These are phyloP conservation scores for Polyodon spathula DNA, from an alignment of 2,113 vertebrate genomes.

Conservation along the genomic window DNA sequence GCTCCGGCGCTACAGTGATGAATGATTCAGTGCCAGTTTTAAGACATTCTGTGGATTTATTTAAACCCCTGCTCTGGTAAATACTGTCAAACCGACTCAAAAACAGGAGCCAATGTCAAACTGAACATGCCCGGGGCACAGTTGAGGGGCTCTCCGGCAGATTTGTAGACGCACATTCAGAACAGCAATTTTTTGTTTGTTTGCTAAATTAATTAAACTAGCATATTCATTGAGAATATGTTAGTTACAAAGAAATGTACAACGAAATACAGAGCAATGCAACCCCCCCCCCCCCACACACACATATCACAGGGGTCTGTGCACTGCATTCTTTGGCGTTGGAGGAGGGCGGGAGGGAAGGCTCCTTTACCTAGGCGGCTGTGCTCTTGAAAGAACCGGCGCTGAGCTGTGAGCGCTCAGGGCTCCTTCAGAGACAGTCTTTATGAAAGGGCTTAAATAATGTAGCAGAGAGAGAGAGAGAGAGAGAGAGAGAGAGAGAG, in stretches of 20 bases:
- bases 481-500: slow-evolving; percentile 58
- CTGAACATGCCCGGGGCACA: no score
- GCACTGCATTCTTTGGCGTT: no score
- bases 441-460: slow-evolving; percentile 45
- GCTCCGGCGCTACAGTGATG: not conserved
- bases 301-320: no score
- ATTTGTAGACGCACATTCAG: no score
- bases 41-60: not conserved
- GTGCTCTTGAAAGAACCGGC: slow-evolving; percentile 28
- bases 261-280: no score
- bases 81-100: not conserved
- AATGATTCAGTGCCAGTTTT: slow-evolving; percentile 5
- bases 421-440: slow-evolving; percentile 25
- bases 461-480: slow-evolving; percentile 50
- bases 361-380: slow-evolving; percentile 26
- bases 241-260: no score
- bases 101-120: no score
- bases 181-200: no score
- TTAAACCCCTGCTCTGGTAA: slow-evolving; percentile 5
- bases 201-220: no score
- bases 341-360: slow-evolving; percentile 14
- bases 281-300: no score
- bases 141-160: no score
- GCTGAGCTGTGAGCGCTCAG: slow-evolving; percentile 10
- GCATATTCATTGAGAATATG: no score